Percentiles rank a stretch among this genome's conserved stretches.
phyloP scores from a whole-genome alignment of 2,888 invertebrate species.

The Dastarcus helophoroides region DNA sequence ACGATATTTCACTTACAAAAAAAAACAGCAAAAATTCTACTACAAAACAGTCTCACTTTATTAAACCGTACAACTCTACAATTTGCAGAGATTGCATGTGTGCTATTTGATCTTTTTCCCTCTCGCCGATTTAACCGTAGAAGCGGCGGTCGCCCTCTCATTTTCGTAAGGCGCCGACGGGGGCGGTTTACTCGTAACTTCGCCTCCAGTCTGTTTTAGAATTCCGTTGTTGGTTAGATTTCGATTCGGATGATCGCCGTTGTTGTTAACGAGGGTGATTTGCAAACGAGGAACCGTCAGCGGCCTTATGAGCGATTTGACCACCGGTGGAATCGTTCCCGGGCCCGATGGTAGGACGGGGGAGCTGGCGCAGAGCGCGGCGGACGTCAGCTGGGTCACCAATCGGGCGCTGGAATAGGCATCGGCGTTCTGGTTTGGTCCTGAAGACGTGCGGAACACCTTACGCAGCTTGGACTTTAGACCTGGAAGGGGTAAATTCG shows the following conservation, averaged over 20 bases:
- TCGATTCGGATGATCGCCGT: slow-evolving; percentile 24
- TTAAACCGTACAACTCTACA: slow-evolving; percentile 21
- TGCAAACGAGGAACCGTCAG: slow-evolving; percentile 46
- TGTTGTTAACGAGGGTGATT: slow-evolving; percentile 35
- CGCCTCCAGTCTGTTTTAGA: neutral
- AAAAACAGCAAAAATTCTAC: too few species aligned
- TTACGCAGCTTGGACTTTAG: slow-evolving; percentile 44
- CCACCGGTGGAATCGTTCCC: slow-evolving; percentile 40
- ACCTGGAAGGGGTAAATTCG: slow-evolving; percentile 36
- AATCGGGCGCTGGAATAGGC: slow-evolving; percentile 37
- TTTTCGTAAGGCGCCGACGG: slow-evolving; percentile 6
- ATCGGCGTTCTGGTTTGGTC: slow-evolving; percentile 31
- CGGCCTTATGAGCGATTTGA: slow-evolving; percentile 46
- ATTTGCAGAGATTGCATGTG: slow-evolving; percentile 23
- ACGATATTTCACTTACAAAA: too few species aligned
- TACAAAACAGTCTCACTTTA: too few species aligned
- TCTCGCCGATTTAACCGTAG: slow-evolving; percentile 34
- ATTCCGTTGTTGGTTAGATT: slow-evolving; percentile 13
- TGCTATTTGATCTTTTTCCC: slow-evolving; percentile 41
- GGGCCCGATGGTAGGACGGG: slow-evolving; percentile 45
- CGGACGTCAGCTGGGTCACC: slow-evolving; percentile 46
- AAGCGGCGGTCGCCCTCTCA: slow-evolving; percentile 9
- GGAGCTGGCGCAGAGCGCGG: slow-evolving; percentile 48
- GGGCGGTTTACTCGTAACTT: too few species aligned
- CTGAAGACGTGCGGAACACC: slow-evolving; percentile 46